Evolutionary conservation across 2,113 vertebrate species (phyloP), one percentile per base, ranked within the genome.

Genomic region (Sarotherodon lohbergeri): DNA sequence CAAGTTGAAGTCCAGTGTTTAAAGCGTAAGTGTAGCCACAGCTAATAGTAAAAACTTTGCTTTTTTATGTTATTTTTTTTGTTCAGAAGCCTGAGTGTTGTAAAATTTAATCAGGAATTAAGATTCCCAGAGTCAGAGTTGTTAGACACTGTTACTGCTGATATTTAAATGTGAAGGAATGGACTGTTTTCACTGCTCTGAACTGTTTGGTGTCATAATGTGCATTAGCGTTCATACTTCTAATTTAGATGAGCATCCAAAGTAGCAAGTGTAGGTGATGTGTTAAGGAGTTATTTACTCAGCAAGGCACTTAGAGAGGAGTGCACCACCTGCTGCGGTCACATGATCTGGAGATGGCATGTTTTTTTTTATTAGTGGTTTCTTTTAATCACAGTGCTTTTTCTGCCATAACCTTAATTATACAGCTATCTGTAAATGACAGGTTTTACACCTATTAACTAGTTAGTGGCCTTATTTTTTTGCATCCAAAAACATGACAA

Each of bases 201-300:
- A 63, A 80, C 36, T 50, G 73, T 78, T 76, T 83, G 56, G 66
- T 82, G 43, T 68, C 78, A 55, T 24, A 76, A 56, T 41, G 22
- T 63, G 68, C 71, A 76, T 73, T 48, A 54, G 89, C 19, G 14
- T 81, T 80, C 68, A 82, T 80, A 71, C 71, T 61, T n/a, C 27
- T 78, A 78, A 52, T 78, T 78, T 78, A 78, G 73, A 78, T 10
- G 6, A 8, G 73, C 3, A 32, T 78, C 73, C 73, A 78, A 52
- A 52, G 73, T 52, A 52, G 73, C 73, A 52, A 78, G 46, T 78
- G 73, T 78, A 78, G 73, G 73, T 78, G 73, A 78, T 52, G 86
- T 86, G 90, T 91, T 82, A 91, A 85, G n/a, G 57, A 76, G 84
- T 85, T 90, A 90, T 92, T 91, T 84, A 90, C 86, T 91, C 86